A percentile compares a stretch with the other conserved stretches of the same genome.
phyloP scores from a whole-genome alignment of 1,140 invertebrate genomes.

The Mamestra configurata region DNA sequence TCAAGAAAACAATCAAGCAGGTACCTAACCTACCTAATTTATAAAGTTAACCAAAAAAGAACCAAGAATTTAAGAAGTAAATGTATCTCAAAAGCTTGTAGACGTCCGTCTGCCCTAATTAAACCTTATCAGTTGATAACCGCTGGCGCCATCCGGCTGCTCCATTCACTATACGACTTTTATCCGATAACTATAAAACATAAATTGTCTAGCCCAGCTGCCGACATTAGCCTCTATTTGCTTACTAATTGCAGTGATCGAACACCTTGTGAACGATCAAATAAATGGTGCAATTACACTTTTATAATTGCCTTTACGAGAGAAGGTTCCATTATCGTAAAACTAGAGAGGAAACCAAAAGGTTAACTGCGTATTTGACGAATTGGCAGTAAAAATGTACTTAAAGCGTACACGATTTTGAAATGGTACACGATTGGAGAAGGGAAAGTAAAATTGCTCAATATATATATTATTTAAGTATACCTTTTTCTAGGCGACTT shows the following conservation, averaged over 20 bases:
- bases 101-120: slow-evolving; percentile 49
- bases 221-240: slow-evolving; percentile 14
- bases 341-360: not conserved
- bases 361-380: not conserved
- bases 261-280: not conserved
- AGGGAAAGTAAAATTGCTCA: too few relatives aligned
- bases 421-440: too few relatives aligned
- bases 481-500: too few relatives aligned
- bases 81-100: slow-evolving; percentile 7
- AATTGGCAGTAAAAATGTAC: not conserved
- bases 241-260: slow-evolving; percentile 22
- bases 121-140: slow-evolving; percentile 66
- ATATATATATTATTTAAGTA: too few relatives aligned
- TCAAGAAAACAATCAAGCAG: not conserved
- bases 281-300: slow-evolving; percentile 3
- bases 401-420: too few relatives aligned
- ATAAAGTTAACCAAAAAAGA: not conserved
- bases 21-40: not conserved
- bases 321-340: not conserved
- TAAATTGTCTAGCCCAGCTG: slow-evolving; percentile 14
- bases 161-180: slow-evolving; percentile 46
- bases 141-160: slow-evolving; percentile 57
- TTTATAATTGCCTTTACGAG: not conserved
- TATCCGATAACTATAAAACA: slow-evolving; percentile 13
- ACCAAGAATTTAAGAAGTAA: slow-evolving; percentile 15